These are phyloP conservation scores for Arizona elegans DNA, from an alignment of 2,113 vertebrate genomes.

Conservation along the genomic window DNA sequence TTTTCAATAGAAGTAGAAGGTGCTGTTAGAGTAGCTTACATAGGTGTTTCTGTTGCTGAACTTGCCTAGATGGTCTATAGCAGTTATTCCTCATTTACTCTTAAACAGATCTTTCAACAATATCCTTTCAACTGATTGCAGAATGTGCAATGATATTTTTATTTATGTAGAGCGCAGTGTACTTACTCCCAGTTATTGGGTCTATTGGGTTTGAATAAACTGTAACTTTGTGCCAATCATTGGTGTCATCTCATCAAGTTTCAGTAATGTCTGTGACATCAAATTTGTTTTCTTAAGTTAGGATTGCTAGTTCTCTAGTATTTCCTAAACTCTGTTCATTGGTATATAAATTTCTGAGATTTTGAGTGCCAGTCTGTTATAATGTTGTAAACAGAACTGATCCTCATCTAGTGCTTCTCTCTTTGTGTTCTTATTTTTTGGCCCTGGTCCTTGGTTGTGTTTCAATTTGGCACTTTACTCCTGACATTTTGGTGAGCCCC, in stretches of 20 bases:
- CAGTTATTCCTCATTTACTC: not conserved
- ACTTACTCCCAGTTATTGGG: not conserved
- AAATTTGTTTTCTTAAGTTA: not conserved
- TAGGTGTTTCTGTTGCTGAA: not conserved
- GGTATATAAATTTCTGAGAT: not conserved
- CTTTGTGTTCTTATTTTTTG: not conserved
- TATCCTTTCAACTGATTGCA: not conserved
- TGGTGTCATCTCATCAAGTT: not conserved
- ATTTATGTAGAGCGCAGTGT: not conserved
- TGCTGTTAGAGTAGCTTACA: not conserved
- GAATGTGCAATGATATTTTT: not conserved
- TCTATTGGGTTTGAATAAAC: not conserved
- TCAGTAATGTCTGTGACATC: not conserved
- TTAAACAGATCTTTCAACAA: not conserved
- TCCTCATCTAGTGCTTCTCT: not conserved
- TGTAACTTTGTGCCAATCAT: not conserved
- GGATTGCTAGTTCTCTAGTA: not conserved
- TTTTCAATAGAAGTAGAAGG: not conserved
- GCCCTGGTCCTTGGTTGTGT: not conserved
- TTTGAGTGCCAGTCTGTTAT: not conserved
- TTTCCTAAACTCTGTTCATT: not conserved
- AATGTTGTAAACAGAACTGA: not conserved
- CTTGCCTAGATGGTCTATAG: not conserved
- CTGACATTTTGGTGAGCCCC: not conserved
- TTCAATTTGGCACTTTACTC: not conserved